Evolutionary conservation across 1,140 invertebrate genomes (phyloP), one percentile per base, ranked within the genome.

Genomic region (Drosophila mauritiana): DNA sequence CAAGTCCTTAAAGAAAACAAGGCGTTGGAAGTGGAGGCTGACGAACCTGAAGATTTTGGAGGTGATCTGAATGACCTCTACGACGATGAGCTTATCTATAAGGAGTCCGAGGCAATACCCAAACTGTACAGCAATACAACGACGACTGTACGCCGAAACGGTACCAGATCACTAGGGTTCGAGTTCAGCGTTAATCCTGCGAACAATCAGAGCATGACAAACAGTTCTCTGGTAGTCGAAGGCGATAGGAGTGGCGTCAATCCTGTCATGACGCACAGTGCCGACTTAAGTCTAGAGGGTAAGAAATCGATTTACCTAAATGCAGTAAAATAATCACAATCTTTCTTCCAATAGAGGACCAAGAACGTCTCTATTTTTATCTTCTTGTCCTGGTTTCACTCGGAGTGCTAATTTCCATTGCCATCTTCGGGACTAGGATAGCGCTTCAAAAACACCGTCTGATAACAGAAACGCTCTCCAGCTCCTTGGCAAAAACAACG

Each of bases 1-100:
- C 95, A 95, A 92, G 96, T 98, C 34, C 92, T 98, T 7, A 96
- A 95, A 73, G 96, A 97, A 70, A 94, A 95, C 74, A 97, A 96
- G 89, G 96, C 97, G 83, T 95, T 95, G 27, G 93, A 94, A 31
- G 91, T 94, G n/a, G 95, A 96, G 90, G 92, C 94, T 8, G 97
- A 97, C 80, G 96, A 97, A 82, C 81, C 93, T 65, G 93, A 94
- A 57, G 91, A 92, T 53, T 92, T 93, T 42, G 91, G 92, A 31
- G 92, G 92, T 56, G 93, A 93, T 59, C 82, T 90, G 51, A 93
- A 93, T 69, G 93, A 93, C 55, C 80, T 92, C 15, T 93, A 92
- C 42, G 91, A 93, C 63, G 93, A 93, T 68, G 93, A 93, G 63
- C 76, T 89, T 40, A 91, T 80, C 51, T 92, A 92, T 65, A 92